Conservation (phyloP, 2,113 vertebrate genomes). For the Addax nasomaculatus region DNA sequence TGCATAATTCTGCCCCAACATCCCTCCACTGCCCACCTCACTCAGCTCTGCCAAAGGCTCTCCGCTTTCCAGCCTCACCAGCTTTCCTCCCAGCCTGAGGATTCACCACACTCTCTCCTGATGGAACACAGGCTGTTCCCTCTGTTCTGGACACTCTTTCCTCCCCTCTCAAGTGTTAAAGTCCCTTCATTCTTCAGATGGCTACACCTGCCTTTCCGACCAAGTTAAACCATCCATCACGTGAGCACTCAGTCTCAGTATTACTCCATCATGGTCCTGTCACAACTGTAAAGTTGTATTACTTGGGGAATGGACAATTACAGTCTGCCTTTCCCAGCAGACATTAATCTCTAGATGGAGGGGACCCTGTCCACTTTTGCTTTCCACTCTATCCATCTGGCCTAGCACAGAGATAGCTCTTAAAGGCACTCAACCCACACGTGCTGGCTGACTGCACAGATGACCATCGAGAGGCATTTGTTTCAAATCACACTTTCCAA, state of each 20-base stretch:
- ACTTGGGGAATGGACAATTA: background rate
- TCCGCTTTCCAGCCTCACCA: background rate
- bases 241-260: background rate
- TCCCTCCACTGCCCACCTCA: no score
- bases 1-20: accelerated
- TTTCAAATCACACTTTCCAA: background rate
- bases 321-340: background rate
- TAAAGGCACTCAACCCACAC: background rate
- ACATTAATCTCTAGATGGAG: background rate
- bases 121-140: background rate
- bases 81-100: background rate
- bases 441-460: background rate
- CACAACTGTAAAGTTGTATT: background rate
- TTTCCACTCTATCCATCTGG: background rate
- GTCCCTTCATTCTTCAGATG: background rate
- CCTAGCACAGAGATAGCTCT: background rate
- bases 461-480: background rate
- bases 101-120: background rate
- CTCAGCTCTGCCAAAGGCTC: background rate
- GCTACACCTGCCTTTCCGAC: background rate
- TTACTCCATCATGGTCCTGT: background rate
- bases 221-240: background rate
- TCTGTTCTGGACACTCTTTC: background rate
- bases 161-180: background rate
- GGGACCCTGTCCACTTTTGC: background rate